Base-by-base conservation (phyloP, 2,113 vertebrate species). In the Pangasianodon hypophthalmus region DNA sequence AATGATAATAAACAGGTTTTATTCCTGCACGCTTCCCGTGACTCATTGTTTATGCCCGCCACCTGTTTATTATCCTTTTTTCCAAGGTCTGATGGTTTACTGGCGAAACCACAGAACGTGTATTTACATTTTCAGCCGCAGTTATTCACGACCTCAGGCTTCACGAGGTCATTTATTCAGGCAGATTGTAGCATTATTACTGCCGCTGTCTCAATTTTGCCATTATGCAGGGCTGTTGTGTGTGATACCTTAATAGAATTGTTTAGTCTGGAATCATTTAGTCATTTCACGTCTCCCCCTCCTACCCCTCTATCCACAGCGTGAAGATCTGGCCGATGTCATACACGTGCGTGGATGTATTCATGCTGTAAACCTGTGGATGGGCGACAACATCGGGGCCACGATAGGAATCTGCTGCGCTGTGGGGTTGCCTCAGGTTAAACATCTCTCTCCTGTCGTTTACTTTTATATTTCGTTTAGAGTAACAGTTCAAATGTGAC, bases 261-360 rank as follows among this genome's bases (percentile, higher is more conserved):
- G 54, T 60, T 60, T 19, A 60, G 18, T 44, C 21, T 44, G 37
- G 56, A 84, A 60, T 84, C 82, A 62, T 75, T 60, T 37, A 50
- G 52, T 41, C 0, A n/a, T 73, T 41, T 52, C 41, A 6, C 46
- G 24, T 41, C 6, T 7, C 32, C 14, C 14, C n/a, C 86, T n/a
- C 58, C n/a, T 73, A 44, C 90, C 44, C 88, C 84, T 21, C 2
- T 80, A 7, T 60, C 81, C 94, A 14, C 82, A 98, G 97, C 97
- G 97, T 89, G 94, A 97, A 93, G 95, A 95, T 89, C 94, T 98
- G 89, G 94, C 95, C 0, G 91, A 93, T 1, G 0, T 93, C 82
- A 98, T 98, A 93, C 95, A 98, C 0, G 97, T 97, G 44, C 96
- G 97, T 8, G 97, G 97, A 92, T 98, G 97, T 91, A 97, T 98